Conservation (phyloP, 2,888 invertebrate species). For the Torymus auratus region DNA sequence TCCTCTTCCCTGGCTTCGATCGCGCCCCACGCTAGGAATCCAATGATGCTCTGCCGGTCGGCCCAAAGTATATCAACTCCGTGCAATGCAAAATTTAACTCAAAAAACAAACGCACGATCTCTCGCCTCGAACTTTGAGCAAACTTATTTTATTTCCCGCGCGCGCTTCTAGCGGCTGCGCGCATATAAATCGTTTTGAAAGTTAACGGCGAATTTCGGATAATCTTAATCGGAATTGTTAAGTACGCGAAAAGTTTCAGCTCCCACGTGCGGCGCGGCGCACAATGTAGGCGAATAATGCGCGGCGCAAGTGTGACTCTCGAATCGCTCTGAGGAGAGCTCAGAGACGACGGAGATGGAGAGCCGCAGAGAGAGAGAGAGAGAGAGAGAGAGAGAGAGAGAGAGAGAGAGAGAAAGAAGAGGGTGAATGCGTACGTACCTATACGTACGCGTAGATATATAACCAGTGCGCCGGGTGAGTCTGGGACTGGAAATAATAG, state of each 20-base stretch:
- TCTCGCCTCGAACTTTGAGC: conserved; percentile 13
- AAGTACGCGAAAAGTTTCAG: conserved; percentile 55
- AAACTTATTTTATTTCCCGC: conserved; percentile 25
- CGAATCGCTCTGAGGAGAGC: too few species aligned
- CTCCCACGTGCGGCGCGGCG: too few species aligned
- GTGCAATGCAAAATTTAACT: conserved; percentile 9
- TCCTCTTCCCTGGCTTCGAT: too few species aligned
- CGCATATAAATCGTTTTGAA: conserved; percentile 32
- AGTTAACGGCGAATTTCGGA: conserved; percentile 43
- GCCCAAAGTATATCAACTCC: conserved; percentile 16
- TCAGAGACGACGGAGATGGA: too few species aligned
- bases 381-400: too few species aligned
- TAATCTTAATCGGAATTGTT: conserved; percentile 66
- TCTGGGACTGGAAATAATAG: conserved; percentile 47
- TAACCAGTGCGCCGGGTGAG: not conserved
- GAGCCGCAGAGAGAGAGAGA: too few species aligned
- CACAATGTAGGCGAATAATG: too few species aligned
- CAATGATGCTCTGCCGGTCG: not conserved
- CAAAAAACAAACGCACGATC: conserved; percentile 22
- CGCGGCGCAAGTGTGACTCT: not conserved
- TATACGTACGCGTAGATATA: too few species aligned
- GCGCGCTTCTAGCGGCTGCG: not conserved
- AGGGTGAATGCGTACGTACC: too few species aligned
- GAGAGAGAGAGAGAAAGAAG: too few species aligned
- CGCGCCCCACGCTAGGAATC: too few species aligned